Evolutionary conservation across 64 coral and sea anemone species (phyloP).

Genomic region (Stichodactyla helianthus): DNA sequence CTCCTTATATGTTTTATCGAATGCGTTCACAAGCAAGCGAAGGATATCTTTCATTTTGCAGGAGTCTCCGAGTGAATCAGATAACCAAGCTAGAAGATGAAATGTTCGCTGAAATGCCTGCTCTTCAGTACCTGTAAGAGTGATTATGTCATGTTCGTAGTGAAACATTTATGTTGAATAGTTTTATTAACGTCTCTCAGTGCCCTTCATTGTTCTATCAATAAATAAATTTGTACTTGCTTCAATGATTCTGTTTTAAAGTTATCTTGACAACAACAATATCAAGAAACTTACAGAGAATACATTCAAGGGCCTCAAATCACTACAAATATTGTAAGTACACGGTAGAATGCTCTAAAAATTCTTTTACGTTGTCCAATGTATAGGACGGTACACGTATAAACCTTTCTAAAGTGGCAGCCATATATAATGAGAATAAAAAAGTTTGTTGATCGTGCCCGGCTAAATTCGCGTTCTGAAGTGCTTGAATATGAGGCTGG

Average conservation of each 20-base stretch:
- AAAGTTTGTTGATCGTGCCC: no score
- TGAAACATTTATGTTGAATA: not conserved
- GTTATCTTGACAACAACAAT: conserved; percentile 1
- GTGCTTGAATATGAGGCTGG: no score
- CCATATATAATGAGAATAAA: no score
- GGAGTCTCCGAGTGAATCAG: not conserved
- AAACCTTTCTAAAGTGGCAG: no score
- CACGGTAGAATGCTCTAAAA: not conserved
- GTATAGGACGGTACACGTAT: no score
- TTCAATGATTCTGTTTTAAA: not conserved
- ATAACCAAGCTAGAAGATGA: not conserved
- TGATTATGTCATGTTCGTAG: not conserved
- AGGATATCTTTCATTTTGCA: not conserved
- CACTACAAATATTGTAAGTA: not conserved
- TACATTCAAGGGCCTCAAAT: conserved; percentile 1
- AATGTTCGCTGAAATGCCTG: not conserved
- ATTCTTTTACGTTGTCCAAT: not conserved
- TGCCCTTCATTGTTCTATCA: not conserved
- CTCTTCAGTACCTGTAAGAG: not conserved
- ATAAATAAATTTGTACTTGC: no score
- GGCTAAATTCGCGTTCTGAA: no score
- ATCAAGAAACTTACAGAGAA: not conserved
- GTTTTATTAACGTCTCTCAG: no score
- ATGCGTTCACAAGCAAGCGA: not conserved
- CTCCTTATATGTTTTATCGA: not conserved